Percentiles rank a stretch among this genome's conserved stretches.
Evolutionary conservation across 2,113 vertebrate species (phyloP).

Genomic region (Halichoerus grypus): DNA sequence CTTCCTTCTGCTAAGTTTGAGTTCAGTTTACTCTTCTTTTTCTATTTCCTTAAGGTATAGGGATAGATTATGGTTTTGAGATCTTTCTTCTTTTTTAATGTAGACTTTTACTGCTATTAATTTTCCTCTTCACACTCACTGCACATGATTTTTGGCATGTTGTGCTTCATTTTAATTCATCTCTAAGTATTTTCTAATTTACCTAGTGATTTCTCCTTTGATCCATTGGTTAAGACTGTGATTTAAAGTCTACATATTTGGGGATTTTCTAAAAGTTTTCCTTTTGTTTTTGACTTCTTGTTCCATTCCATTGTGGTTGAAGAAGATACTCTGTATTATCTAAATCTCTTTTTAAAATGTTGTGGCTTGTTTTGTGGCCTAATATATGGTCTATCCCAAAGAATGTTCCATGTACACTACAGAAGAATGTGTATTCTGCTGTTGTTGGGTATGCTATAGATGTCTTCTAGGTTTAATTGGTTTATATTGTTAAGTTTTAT

Average conservation of each 20-base stretch:
- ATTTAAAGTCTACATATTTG: not conserved
- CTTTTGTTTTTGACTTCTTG: not conserved
- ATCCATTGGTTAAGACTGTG: not conserved
- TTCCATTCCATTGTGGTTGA: not conserved
- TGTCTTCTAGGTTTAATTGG: not conserved
- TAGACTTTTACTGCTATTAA: not conserved
- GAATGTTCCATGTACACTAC: not conserved
- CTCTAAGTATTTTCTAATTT: not conserved
- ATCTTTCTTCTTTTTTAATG: not conserved
- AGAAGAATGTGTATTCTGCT: not conserved
- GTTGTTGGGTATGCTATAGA: not conserved
- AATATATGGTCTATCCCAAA: not conserved
- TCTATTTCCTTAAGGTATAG: not conserved
- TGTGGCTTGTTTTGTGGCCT: not conserved
- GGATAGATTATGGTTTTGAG: not conserved
- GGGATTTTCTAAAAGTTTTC: not conserved
- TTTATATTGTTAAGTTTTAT: not conserved
- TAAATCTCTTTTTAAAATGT: not conserved
- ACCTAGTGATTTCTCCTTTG: not conserved
- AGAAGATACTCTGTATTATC: not conserved
- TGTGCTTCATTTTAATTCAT: not conserved
- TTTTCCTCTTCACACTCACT: not conserved
- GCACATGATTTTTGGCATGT: not conserved
- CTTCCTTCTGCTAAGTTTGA: not conserved
- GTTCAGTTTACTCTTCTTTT: not conserved